Evolutionary conservation across 2,113 vertebrate species (phyloP).

Genomic region (Bungarus multicinctus): DNA sequence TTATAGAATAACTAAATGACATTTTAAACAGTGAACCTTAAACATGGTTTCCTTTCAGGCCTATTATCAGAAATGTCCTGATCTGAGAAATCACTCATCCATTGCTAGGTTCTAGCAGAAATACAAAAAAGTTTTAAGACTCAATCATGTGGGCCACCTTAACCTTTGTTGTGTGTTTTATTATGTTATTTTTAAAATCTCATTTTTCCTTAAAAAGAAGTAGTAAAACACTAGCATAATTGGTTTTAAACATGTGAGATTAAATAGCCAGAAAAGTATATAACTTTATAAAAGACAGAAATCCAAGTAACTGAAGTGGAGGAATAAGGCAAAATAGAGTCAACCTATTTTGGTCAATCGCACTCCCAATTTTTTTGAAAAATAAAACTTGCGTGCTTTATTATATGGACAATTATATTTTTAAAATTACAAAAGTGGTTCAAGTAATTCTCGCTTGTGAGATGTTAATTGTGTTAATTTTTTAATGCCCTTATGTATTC

Average conservation of each 20-base stretch:
- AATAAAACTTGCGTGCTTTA: neutral
- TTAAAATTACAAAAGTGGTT: neutral
- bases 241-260: neutral
- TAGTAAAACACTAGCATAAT: neutral
- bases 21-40: neutral
- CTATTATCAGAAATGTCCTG: neutral
- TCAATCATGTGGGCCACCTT: neutral
- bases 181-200: neutral
- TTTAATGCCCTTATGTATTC: neutral
- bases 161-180: neutral
- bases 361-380: neutral
- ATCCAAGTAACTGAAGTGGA: neutral
- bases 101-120: neutral
- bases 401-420: neutral
- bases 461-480: neutral
- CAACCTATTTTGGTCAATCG: neutral
- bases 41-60: neutral
- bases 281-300: neutral
- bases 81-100: neutral
- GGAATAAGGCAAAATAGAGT: neutral
- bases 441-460: neutral
- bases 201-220: neutral
- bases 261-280: neutral
- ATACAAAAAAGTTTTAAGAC: neutral
- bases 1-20: neutral